phyloP scores from a whole-genome alignment of 1,140 invertebrate genomes.

The Drosophila sulfurigaster region DNA sequence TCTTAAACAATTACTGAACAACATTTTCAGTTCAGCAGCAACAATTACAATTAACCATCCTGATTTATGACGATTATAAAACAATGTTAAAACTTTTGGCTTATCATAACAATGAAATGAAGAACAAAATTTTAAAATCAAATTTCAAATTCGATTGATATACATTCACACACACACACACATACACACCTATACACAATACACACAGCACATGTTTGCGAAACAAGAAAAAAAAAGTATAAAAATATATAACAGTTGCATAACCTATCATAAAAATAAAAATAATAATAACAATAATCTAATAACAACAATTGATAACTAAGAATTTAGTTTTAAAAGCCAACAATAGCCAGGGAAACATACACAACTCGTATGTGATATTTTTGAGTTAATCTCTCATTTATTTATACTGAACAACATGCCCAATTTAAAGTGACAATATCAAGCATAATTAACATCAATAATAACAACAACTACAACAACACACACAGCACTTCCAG shows the following conservation, averaged over 20 bases:
- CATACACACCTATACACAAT: constrained; percentile 45
- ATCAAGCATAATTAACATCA: constrained; percentile 37
- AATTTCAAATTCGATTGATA: constrained; percentile 69
- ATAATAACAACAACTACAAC: constrained; percentile 20
- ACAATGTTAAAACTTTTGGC: constrained; percentile 75
- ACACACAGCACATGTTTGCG: constrained; percentile 46
- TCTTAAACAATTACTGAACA: constrained; percentile 34
- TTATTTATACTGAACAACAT: constrained; percentile 75
- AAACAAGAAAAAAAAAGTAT: constrained; percentile 55
- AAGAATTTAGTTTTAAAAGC: constrained; percentile 83
- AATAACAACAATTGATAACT: constrained; percentile 58
- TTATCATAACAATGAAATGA: constrained; percentile 64
- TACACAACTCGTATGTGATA: constrained; percentile 85
- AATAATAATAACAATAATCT: constrained; percentile 54
- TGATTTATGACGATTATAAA: constrained; percentile 55
- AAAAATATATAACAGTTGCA: constrained; percentile 73
- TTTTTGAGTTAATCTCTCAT: constrained; percentile 81
- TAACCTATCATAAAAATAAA: constrained; percentile 60
- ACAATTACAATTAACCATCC: constrained; percentile 68
- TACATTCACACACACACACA: constrained; percentile 49
- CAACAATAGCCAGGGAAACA: constrained; percentile 85
- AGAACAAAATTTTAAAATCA: constrained; percentile 53
- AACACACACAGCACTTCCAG: constrained; percentile 77
- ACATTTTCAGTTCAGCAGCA: constrained; percentile 47
- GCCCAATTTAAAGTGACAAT: constrained; percentile 78